Base-by-base conservation (phyloP, 2,113 vertebrate genomes). In the Pyrgilauda ruficollis region DNA sequence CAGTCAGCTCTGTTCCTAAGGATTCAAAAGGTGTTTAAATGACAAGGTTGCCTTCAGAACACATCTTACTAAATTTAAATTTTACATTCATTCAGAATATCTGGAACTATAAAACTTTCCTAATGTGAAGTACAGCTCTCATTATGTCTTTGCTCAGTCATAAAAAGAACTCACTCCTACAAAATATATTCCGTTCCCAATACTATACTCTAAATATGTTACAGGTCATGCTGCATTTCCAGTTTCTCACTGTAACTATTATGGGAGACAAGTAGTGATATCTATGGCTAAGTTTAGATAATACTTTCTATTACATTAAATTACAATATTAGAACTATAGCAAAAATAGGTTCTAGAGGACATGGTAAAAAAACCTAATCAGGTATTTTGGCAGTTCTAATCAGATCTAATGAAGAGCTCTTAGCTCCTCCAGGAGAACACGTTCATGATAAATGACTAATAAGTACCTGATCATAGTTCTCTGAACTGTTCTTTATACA, bases 31-130 rank as follows among this genome's bases (percentile, higher is more conserved):
- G 21, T 93, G 39, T 56, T 88, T 35, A 66, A 81, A 93, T 83
- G 62, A 76, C 49, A 86, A 84, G 52, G 31, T 35, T 92, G 52
- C 69, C 78, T 96, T 94, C 49, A 59, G 88, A 91, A 68, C 70
- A 68, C 47, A 35, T 76, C 37, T 67, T 87, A 79, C 58, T 97
- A 73, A 94, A 91, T 93, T 91, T 89, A 77, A 90, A 81, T 81
- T 91, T 87, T 93, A 39, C 44, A 67, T 79, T 92, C 90, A 94
- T 90, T 95, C 46, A 91, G 66, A 82, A 44, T 86, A 90, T 76
- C 31, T 76, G 61, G 28, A 86, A 50, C 53, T 87, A 41, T 9
- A 2, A 67, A 90, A 94, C 67, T 82, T 87, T n/a, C 53, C 28
- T 72, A 63, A 53, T 68, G 49, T 70, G 35, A 50, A 78, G 15